Evolutionary conservation across 2,113 vertebrate genomes (phyloP).

Genomic region (Sinocyclocheilus anophthalmus): DNA sequence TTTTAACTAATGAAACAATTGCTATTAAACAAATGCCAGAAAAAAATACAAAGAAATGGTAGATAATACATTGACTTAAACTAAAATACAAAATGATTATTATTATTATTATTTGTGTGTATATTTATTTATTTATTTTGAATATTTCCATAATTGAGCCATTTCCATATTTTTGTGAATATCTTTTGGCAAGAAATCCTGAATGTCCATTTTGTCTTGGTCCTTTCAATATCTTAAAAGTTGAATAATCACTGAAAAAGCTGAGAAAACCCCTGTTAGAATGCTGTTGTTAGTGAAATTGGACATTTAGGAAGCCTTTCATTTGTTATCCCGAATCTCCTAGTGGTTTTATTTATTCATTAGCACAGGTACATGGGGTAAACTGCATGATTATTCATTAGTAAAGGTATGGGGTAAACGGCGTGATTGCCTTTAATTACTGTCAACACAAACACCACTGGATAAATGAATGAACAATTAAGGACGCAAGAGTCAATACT

Average conservation of each 20-base stretch:
- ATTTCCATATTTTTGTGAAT: neutral
- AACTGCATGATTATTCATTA: slow-evolving; percentile 55
- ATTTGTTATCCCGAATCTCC: slow-evolving; percentile 20
- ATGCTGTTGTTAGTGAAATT: neutral
- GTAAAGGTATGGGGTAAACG: slow-evolving; percentile 56
- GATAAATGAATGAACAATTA: slow-evolving; percentile 64
- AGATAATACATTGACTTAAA: no score
- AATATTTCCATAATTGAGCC: neutral
- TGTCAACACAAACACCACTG: slow-evolving; percentile 53
- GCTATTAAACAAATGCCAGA: no score
- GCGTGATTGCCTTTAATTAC: slow-evolving; percentile 60
- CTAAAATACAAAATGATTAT: no score
- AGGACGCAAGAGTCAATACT: slow-evolving; percentile 56
- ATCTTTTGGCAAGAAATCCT: neutral
- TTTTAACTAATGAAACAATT: no score
- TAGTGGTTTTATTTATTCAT: slow-evolving; percentile 44
- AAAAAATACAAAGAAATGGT: no score
- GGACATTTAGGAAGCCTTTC: neutral
- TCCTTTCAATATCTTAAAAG: no score
- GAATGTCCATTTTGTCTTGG: neutral
- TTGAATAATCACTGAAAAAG: no score
- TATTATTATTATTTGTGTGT: no score
- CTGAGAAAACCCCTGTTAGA: neutral
- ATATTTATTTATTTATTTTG: neutral
- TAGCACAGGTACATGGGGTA: slow-evolving; percentile 44